phyloP scores from a whole-genome alignment of 2,888 invertebrate species.

The Parthenolecanium corni region DNA sequence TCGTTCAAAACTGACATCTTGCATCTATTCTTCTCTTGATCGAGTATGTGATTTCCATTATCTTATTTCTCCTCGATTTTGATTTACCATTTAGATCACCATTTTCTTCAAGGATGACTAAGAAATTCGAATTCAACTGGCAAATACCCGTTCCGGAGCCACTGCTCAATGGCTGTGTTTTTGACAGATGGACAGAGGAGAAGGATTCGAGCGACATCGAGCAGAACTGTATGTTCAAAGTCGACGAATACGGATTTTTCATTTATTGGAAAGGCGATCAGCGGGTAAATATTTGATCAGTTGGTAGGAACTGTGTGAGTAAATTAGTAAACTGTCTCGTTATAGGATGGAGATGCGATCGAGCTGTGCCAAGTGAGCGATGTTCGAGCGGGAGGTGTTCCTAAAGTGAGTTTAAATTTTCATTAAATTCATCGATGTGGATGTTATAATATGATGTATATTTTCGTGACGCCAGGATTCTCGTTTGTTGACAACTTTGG shows the following conservation, averaged over 20 bases:
- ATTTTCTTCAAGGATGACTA: slow-evolving; percentile 87
- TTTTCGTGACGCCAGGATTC: slow-evolving; percentile 51
- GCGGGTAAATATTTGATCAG: slow-evolving; percentile 48
- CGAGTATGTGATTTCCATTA: too few species aligned
- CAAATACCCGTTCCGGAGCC: slow-evolving; percentile 85
- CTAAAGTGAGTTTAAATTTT: slow-evolving; percentile 54
- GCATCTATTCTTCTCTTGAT: too few species aligned
- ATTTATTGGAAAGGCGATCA: slow-evolving; percentile 97
- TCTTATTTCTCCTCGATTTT: too few species aligned
- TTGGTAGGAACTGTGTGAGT: too few species aligned
- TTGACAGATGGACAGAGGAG: slow-evolving; percentile 98
- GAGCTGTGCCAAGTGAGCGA: slow-evolving; percentile 98
- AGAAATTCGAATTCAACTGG: slow-evolving; percentile 98
- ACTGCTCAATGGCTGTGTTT: slow-evolving; percentile 69
- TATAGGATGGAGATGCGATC: slow-evolving; percentile 94
- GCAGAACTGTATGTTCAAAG: slow-evolving; percentile 78
- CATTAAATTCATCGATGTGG: too few species aligned
- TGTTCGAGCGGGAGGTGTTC: slow-evolving; percentile 82
- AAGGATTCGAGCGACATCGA: slow-evolving; percentile 85
- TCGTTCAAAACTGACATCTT: too few species aligned
- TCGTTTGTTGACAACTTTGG: slow-evolving; percentile 62
- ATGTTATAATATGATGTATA: too few species aligned
- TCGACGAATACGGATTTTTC: slow-evolving; percentile 95
- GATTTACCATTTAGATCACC: too few species aligned
- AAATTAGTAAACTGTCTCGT: slow-evolving; percentile 26